phyloP scores from a whole-genome alignment of 2,888 invertebrate genomes.

The Aelia acuminata region DNA sequence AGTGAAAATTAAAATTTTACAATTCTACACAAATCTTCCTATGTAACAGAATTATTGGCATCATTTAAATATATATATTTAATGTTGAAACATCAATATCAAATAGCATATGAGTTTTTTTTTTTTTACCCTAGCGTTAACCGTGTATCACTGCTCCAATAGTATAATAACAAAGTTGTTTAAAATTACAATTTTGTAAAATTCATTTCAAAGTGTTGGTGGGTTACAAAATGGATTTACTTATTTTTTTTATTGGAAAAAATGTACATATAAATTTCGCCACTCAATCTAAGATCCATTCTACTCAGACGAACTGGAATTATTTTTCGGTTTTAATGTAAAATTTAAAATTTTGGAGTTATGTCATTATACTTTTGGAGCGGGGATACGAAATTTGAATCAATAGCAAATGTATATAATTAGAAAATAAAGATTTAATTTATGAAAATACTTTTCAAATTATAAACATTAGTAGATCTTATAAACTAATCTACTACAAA shows the following conservation, averaged over 20 bases:
- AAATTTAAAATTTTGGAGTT: too few relatives aligned
- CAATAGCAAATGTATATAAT: not conserved
- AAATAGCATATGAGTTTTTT: not conserved
- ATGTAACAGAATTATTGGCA: not conserved
- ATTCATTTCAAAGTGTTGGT: too few relatives aligned
- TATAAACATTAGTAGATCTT: not conserved
- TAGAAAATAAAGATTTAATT: not conserved
- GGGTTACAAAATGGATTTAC: too few relatives aligned
- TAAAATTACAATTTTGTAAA: too few relatives aligned
- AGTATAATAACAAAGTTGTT: too few relatives aligned
- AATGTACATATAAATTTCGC: too few relatives aligned
- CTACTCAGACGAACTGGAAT: too few relatives aligned
- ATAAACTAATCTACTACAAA: not conserved
- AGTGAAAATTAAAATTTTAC: not conserved
- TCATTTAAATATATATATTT: not conserved
- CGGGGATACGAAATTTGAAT: not conserved
- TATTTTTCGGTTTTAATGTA: too few relatives aligned
- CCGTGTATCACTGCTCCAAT: too few relatives aligned
- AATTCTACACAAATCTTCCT: not conserved
- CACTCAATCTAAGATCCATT: too few relatives aligned
- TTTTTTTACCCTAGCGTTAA: not conserved
- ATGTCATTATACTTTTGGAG: too few relatives aligned
- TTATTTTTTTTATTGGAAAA: too few relatives aligned
- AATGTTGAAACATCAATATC: not conserved
- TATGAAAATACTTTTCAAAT: not conserved